These are phyloP conservation scores for Strix aluco DNA, from an alignment of 2,113 vertebrate species.

Conservation along the genomic window DNA sequence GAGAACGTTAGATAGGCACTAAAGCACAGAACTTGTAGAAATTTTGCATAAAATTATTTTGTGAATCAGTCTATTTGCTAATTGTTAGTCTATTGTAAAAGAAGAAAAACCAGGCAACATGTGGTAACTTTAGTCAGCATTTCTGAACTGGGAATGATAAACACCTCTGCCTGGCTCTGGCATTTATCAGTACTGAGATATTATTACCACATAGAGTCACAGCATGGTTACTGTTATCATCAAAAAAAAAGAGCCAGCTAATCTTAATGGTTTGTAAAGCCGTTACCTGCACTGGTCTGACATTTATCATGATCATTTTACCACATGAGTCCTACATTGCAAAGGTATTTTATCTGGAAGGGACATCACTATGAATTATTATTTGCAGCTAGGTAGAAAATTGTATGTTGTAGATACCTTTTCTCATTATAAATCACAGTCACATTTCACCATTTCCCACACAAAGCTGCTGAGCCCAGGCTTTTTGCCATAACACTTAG, in stretches of 20 bases:
- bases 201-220: slow-evolving; percentile 87
- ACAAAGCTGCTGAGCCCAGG: slow-evolving; percentile 93
- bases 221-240: slow-evolving; percentile 85
- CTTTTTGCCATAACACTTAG: slow-evolving; percentile 73
- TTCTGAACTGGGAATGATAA: slow-evolving; percentile 84
- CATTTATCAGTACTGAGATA: slow-evolving; percentile 86
- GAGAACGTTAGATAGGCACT: neutral
- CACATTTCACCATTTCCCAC: slow-evolving; percentile 89
- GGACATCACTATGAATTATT: slow-evolving; percentile 99
- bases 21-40: neutral
- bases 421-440: slow-evolving; percentile 98
- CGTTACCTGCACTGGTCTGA: slow-evolving; percentile 94
- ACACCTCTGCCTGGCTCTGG: slow-evolving; percentile 79
- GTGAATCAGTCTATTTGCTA: slow-evolving; percentile 48
- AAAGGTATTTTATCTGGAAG: slow-evolving; percentile 95
- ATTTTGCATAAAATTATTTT: slow-evolving; percentile 21
- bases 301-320: slow-evolving; percentile 98
- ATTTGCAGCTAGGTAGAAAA: slow-evolving; percentile 98
- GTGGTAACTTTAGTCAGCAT: slow-evolving; percentile 88
- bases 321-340: slow-evolving; percentile 83
- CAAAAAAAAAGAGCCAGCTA: slow-evolving; percentile 81
- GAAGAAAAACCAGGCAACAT: slow-evolving; percentile 80
- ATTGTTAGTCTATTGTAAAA: slow-evolving; percentile 68
- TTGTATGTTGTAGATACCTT: slow-evolving; percentile 98
- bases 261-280: slow-evolving; percentile 98